Evolutionary conservation across 2,797 vertebrate species (phyloP).

Genomic region (Pterois miles): DNA sequence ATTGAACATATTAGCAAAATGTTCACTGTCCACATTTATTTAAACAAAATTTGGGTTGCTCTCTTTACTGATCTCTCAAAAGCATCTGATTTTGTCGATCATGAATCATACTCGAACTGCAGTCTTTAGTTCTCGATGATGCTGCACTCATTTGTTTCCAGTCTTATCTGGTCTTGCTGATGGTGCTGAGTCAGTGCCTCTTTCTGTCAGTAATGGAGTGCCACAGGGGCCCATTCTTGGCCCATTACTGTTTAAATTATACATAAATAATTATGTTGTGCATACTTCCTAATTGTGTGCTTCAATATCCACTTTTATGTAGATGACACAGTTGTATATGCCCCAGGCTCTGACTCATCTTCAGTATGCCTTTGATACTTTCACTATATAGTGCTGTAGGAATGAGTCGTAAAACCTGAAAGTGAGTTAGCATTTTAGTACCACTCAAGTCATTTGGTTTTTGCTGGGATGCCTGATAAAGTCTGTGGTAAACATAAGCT

Average conservation of each 20-base stretch:
- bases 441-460: too few relatives aligned
- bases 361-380: not conserved
- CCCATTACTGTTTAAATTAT: not conserved
- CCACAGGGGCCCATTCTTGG: not conserved
- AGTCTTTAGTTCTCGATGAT: not conserved
- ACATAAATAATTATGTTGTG: too few relatives aligned
- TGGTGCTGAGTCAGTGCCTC: not conserved
- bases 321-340: not conserved
- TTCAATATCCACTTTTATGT: not conserved
- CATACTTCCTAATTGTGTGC: not conserved
- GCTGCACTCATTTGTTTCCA: not conserved
- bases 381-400: not conserved
- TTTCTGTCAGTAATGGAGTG: not conserved
- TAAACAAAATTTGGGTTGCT: not conserved
- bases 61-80: not conserved
- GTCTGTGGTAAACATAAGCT: too few relatives aligned
- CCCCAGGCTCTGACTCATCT: not conserved
- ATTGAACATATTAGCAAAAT: not conserved
- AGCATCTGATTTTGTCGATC: not conserved
- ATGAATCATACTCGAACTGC: not conserved
- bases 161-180: not conserved
- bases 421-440: too few relatives aligned
- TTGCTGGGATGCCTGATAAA: too few relatives aligned
- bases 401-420: fast-evolving
- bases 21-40: not conserved